Percentiles rank a stretch among this genome's conserved stretches.
Evolutionary conservation across 2,113 vertebrate genomes (phyloP).

Genomic region (Psephotus haematonotus): DNA sequence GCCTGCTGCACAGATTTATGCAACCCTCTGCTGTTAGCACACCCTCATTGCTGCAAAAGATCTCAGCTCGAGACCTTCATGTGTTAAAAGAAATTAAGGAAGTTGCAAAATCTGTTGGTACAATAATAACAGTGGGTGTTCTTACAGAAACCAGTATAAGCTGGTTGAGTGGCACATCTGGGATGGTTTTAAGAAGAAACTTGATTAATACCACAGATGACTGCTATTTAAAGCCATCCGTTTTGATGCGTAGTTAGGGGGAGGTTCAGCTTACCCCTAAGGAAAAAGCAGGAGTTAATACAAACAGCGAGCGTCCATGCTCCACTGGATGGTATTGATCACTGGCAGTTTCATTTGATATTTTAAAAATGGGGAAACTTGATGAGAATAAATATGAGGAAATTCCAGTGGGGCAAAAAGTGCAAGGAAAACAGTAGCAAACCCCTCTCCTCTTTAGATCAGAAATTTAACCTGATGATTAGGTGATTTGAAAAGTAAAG

Average conservation of each 20-base stretch:
- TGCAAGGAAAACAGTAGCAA: not conserved
- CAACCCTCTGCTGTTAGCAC: constrained; percentile 48
- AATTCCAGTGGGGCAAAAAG: not conserved
- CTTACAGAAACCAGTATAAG: constrained; percentile 68
- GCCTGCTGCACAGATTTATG: constrained; percentile 13
- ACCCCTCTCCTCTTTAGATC: not conserved
- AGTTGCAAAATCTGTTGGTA: constrained; percentile 69
- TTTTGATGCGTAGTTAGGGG: constrained; percentile 49
- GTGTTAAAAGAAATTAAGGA: constrained; percentile 67
- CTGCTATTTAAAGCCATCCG: constrained; percentile 58
- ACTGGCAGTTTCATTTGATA: not conserved
- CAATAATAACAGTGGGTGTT: constrained; percentile 71
- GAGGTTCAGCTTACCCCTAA: constrained; percentile 40
- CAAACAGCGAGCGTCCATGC: not conserved
- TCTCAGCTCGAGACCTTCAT: constrained; percentile 48
- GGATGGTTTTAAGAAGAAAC: constrained; percentile 70
- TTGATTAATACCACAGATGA: constrained; percentile 70
- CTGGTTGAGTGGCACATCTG: constrained; percentile 73
- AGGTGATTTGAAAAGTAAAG: not conserved
- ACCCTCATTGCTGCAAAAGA: constrained; percentile 22
- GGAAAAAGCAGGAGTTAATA: constrained; percentile 54
- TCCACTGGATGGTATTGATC: not conserved
- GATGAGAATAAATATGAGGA: not conserved
- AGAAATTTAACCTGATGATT: not conserved
- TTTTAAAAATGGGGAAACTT: not conserved